phyloP scores from a whole-genome alignment of 2,888 invertebrate species.

The Xestia rhomboidea region DNA sequence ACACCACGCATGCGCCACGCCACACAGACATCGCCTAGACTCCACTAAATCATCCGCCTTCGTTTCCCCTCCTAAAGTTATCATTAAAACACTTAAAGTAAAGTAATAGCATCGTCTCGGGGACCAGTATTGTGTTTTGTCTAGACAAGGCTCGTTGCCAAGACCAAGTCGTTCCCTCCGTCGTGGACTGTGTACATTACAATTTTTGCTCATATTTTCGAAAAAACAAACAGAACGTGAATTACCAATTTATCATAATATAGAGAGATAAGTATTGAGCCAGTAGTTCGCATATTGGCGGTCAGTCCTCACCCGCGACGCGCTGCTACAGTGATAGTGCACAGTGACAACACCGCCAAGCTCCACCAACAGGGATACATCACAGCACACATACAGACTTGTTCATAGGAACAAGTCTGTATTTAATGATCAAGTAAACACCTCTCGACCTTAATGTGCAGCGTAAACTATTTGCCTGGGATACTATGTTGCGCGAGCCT shows the following conservation, averaged over 20 bases:
- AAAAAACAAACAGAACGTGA: constrained; percentile 18
- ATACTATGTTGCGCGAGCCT: background rate
- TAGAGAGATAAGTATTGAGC: constrained; percentile 27
- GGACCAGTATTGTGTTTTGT: constrained; percentile 23
- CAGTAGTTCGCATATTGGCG: constrained; percentile 8
- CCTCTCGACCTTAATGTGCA: background rate
- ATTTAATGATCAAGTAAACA: background rate
- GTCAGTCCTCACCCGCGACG: constrained; percentile 10
- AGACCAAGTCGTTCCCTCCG: constrained; percentile 24
- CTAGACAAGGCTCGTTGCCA: constrained; percentile 55
- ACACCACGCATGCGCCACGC: background rate
- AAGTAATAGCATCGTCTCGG: constrained; percentile 24
- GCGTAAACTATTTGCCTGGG: background rate
- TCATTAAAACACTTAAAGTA: constrained; percentile 29
- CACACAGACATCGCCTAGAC: constrained; percentile 22
- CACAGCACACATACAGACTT: background rate
- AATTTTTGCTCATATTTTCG: constrained; percentile 10
- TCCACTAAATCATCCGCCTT: background rate
- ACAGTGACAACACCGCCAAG: background rate
- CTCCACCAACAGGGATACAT: background rate
- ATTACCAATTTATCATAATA: constrained; percentile 22
- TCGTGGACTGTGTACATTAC: constrained; percentile 11
- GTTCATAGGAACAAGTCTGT: background rate
- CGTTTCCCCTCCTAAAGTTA: background rate
- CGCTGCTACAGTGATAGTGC: background rate